Percentiles rank a stretch among this genome's conserved stretches.
phyloP scores from a whole-genome alignment of 2,113 vertebrate species.

The Rallus limicola region DNA sequence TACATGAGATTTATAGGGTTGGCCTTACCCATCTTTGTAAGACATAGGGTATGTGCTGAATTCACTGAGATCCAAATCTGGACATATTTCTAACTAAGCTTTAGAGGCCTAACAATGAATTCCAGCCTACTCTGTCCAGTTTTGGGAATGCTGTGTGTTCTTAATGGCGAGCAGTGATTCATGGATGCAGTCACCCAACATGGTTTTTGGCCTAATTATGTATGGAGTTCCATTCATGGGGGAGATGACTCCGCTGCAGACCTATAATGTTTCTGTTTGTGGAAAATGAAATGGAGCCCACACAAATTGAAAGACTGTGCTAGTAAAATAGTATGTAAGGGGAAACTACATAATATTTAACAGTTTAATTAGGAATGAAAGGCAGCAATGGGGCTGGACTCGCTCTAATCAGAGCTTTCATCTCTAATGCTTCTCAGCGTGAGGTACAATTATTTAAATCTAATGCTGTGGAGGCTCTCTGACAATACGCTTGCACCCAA shows the following conservation, averaged over 20 bases:
- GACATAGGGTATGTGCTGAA: background rate
- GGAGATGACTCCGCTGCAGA: background rate
- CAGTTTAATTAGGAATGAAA: slow-evolving; percentile 52
- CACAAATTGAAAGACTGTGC: background rate
- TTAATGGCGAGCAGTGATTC: background rate
- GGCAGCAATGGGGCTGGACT: background rate
- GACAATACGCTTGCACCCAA: background rate
- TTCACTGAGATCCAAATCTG: background rate
- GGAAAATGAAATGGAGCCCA: background rate
- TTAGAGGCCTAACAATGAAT: background rate
- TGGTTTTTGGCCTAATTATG: background rate
- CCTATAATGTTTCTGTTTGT: slow-evolving; percentile 4
- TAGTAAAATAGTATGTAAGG: background rate
- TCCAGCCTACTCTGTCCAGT: background rate
- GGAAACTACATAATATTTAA: slow-evolving; percentile 5
- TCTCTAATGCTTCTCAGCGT: slow-evolving; percentile 36
- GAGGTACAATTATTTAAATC: slow-evolving; percentile 34
- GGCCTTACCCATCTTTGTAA: background rate
- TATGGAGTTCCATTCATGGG: background rate
- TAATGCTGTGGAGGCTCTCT: background rate
- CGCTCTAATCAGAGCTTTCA: slow-evolving; percentile 38
- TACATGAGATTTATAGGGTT: background rate
- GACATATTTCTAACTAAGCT: background rate
- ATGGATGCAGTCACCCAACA: background rate
- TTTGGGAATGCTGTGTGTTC: background rate